Base-by-base conservation (phyloP, 2,113 vertebrate genomes). In the Pomatorhinus ruficollis region DNA sequence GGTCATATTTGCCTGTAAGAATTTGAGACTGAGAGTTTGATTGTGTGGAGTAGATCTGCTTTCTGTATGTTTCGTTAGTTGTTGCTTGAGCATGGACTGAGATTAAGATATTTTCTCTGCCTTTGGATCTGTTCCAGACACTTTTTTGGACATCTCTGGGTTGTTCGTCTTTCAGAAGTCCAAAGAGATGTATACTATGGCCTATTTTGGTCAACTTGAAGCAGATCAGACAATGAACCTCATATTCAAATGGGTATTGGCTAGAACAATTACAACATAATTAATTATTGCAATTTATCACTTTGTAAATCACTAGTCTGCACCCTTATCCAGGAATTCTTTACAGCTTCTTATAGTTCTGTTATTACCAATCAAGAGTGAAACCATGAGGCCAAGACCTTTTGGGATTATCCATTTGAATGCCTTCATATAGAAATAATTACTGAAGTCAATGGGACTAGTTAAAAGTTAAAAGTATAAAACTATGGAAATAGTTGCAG, bases 161-260 rank as follows among this genome's bases (percentile, higher is more conserved):
- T 59, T 10, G n/a, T 66, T 83, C 31, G 63, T 91, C 64, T 83
- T 94, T 88, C 50, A 60, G 56, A 83, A 86, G 60, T 86, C 52
- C 33, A 40, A n/a, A 81, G 64, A 90, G 22, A 86, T 70, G 16
- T 95, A 77, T 83, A 65, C 59, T 66, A n/a, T 90, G 56, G 40
- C 92, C 88, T 93, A 88, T 96, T 95, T 94, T 92, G 92, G 95
- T 94, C 71, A 96, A 83, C 71, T 66, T 78, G 63, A 76, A 82
- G 74, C 49, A 64, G 42, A 90, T 90, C 68, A 83, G 68, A 80
- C 82, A 60, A 27, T 64, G 47, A 78, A 59, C n/a, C 12, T 81
- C 60, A 49, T 88, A 49, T 81, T 93, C 47, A 90, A 86, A 59
- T 28, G 56, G 17, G 10, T 94, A 78, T 71, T 94, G 88, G 44